These are phyloP conservation scores for Natator depressus DNA, from an alignment of 2,113 vertebrate species.

Conservation along the genomic window DNA sequence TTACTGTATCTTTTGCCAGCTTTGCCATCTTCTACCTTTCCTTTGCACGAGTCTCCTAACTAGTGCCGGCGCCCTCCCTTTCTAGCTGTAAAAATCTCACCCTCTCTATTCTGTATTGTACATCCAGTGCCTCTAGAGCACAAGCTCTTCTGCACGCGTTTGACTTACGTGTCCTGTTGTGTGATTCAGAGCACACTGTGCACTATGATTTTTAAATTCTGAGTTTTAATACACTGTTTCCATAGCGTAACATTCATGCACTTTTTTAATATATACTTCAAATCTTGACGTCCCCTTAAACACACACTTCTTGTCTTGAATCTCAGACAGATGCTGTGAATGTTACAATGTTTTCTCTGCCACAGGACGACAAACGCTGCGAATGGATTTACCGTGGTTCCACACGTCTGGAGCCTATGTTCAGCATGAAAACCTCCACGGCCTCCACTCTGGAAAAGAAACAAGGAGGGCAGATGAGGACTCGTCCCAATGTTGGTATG, in stretches of 20 bases:
- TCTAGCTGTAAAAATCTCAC: fast-evolving
- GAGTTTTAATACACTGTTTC: background rate
- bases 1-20: background rate
- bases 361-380: conserved; percentile 93
- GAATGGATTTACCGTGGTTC: conserved; percentile 99
- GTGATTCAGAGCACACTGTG: background rate
- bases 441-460: conserved; percentile 94
- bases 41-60: background rate
- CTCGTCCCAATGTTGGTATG: conserved; percentile 93
- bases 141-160: background rate
- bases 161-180: background rate
- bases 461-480: conserved; percentile 90
- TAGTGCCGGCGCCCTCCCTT: background rate
- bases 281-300: background rate
- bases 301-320: background rate
- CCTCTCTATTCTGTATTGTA: fast-evolving
- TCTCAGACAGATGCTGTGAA: fast-evolving
- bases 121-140: background rate
- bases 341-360: background rate
- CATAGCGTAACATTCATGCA: background rate
- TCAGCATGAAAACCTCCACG: conserved; percentile 94
- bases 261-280: background rate
- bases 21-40: background rate
- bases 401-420: conserved; percentile 97
- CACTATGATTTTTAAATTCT: background rate